Evolutionary conservation across 2,797 vertebrate species (phyloP).

Genomic region (Sorex maritimensis): DNA sequence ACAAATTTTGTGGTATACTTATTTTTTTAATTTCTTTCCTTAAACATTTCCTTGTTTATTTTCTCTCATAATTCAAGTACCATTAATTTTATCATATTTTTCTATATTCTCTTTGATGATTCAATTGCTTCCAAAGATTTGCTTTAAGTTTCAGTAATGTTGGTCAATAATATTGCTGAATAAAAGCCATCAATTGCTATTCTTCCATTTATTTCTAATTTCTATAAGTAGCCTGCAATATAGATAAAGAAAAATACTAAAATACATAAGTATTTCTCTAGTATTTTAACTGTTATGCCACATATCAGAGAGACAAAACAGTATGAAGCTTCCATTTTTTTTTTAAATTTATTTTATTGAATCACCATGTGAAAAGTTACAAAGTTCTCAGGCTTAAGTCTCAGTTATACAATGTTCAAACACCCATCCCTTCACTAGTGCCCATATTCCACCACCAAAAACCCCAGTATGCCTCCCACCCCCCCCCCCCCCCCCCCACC

Average conservation of each 20-base stretch:
- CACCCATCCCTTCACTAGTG: too few species aligned
- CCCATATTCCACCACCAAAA: too few species aligned
- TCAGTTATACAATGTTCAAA: too few species aligned
- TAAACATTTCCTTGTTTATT: conserved; percentile 54
- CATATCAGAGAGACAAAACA: conserved; percentile 29
- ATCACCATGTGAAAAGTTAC: too few species aligned
- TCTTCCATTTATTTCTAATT: conserved; percentile 65
- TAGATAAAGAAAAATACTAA: conserved; percentile 27
- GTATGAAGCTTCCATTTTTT: conserved; percentile 57
- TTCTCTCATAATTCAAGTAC: conserved; percentile 39
- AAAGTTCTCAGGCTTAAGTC: too few species aligned
- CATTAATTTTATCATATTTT: conserved; percentile 64
- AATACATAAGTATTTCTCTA: not conserved
- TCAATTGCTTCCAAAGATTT: conserved; percentile 69
- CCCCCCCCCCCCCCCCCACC: too few species aligned
- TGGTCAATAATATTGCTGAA: conserved; percentile 63
- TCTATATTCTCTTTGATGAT: conserved; percentile 60
- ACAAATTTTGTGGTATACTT: conserved; percentile 54
- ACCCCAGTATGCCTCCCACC: too few species aligned
- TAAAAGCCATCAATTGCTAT: conserved; percentile 69
- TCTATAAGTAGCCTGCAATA: conserved; percentile 25
- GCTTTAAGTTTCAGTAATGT: conserved; percentile 71
- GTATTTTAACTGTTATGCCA: conserved; percentile 12
- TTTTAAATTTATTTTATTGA: too few species aligned
- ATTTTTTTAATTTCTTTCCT: conserved; percentile 62